These are phyloP conservation scores for Trachelus tabidus DNA, from an alignment of 2,888 invertebrate species.

Conservation along the genomic window DNA sequence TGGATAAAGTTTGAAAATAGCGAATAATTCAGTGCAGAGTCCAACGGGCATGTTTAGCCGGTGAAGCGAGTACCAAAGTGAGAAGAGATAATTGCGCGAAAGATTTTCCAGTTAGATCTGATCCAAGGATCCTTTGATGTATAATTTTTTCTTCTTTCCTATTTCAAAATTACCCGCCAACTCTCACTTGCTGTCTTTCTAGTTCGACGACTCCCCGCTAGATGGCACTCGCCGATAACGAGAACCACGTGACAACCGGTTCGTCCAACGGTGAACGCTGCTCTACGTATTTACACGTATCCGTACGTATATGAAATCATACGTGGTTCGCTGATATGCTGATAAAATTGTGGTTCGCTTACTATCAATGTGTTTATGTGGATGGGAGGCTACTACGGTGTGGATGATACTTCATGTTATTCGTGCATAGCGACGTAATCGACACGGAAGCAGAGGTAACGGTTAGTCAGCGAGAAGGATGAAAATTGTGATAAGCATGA, in stretches of 20 bases:
- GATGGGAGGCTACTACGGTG: background rate
- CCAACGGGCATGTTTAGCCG: background rate
- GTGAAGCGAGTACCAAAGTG: background rate
- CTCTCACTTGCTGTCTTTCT: background rate
- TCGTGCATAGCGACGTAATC: background rate
- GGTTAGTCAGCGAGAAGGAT: background rate
- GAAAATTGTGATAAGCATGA: background rate
- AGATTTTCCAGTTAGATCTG: background rate
- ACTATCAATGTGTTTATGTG: background rate
- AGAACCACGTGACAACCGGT: background rate
- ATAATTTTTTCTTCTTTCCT: background rate
- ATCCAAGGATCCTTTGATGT: background rate
- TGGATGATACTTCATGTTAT: background rate
- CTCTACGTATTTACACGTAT: background rate
- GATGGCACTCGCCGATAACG: background rate
- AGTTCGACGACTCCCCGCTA: background rate
- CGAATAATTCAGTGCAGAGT: conserved; percentile 15
- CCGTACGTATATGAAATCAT: background rate
- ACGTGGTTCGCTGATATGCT: background rate
- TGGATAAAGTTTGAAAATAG: conserved; percentile 31
- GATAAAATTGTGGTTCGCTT: background rate
- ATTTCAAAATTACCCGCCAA: background rate
- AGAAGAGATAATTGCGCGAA: background rate
- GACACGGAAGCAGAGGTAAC: background rate
- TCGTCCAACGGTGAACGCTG: background rate